Base-by-base conservation (phyloP, 2,888 invertebrate genomes). In the Limnephilus lunatus region DNA sequence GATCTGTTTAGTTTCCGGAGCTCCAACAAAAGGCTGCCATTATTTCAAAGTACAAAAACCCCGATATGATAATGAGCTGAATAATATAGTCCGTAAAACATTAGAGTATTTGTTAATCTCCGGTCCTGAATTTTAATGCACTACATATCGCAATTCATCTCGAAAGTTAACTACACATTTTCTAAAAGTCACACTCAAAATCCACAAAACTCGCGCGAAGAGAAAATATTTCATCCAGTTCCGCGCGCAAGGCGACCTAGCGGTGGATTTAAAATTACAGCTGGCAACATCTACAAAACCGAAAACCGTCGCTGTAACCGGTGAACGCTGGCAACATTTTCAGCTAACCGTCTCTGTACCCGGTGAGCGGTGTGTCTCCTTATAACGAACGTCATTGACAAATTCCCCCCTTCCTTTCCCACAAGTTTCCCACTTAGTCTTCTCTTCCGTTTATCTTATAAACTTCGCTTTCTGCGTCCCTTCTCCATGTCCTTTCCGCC, bases 371-470 rank as follows among this genome's bases (percentile, higher is more conserved):
- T 91, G 86, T 44, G 44, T 82, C 81, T 81, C 91, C 80, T 91
- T 80, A 89, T 44, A 80, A 89, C 91, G 91, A 89, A 85, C 89
- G 89, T 89, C 92, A 92, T 92, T 91, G 92, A 91, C 92, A 92
- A 92, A 92, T 92, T 91, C 91, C 80, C 90, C 83, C 91, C 91
- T 81, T 89, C 92, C 86, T 80, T 82, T 81, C 91, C 88, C 83
- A 35, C 91, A 91, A 92, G 90, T 91, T 92, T 91, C 48, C 81
- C 91, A 92, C 91, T 92, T 92, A 91, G 91, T 92, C 92, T 92
- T 90, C 88, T 48, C 90, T 89, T 86, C 87, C 92, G 91, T 91
- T 92, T 91, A 92, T 92, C 92, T 91, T 92, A 87, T 85, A 91
- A 92, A 92, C 91, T 91, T 92, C 86, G 91, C 91, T 91, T 90